Conservation (phyloP, 92 coral and sea anemone species). For the Isaurus tuberculatus region DNA sequence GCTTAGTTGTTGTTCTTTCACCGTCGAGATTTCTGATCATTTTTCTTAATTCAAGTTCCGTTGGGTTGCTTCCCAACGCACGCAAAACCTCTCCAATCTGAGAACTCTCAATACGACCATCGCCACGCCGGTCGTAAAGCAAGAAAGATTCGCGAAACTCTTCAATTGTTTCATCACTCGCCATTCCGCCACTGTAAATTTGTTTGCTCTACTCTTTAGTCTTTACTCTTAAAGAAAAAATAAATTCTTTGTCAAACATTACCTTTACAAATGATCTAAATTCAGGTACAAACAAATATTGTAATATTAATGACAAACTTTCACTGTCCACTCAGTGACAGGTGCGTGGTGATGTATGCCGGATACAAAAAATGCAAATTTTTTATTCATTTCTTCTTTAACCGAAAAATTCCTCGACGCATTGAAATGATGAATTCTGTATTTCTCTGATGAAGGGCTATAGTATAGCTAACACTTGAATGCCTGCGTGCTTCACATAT, state of each 20-base stretch:
- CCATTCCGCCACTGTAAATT: slow-evolving; percentile 4
- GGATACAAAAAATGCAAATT: slow-evolving; percentile 16
- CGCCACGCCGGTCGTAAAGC: slow-evolving; percentile 93
- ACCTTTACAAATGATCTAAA: slow-evolving; percentile 23
- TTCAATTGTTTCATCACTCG: slow-evolving; percentile 46
- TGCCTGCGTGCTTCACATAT: too few relatives aligned
- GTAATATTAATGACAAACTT: slow-evolving; percentile 20
- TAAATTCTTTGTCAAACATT: slow-evolving; percentile 25
- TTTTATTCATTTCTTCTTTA: background rate
- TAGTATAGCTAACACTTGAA: too few relatives aligned
- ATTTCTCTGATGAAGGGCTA: too few relatives aligned
- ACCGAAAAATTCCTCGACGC: too few relatives aligned
- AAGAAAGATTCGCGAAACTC: slow-evolving; percentile 80
- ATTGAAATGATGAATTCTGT: too few relatives aligned
- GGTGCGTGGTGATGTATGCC: slow-evolving; percentile 22
- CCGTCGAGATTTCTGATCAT: slow-evolving; percentile 77
- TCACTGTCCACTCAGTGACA: slow-evolving; percentile 6
- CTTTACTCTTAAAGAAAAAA: background rate
- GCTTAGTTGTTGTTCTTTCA: slow-evolving; percentile 57
- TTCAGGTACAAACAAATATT: slow-evolving; percentile 35
- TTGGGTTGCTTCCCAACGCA: slow-evolving; percentile 97
- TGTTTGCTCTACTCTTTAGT: background rate
- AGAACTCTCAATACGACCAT: slow-evolving; percentile 77
- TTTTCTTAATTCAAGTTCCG: slow-evolving; percentile 84
- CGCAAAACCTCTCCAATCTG: slow-evolving; percentile 97